Evolutionary conservation across 2,113 vertebrate species (phyloP), one percentile per base, ranked within the genome.

Genomic region (Hippocampus barbouri): DNA sequence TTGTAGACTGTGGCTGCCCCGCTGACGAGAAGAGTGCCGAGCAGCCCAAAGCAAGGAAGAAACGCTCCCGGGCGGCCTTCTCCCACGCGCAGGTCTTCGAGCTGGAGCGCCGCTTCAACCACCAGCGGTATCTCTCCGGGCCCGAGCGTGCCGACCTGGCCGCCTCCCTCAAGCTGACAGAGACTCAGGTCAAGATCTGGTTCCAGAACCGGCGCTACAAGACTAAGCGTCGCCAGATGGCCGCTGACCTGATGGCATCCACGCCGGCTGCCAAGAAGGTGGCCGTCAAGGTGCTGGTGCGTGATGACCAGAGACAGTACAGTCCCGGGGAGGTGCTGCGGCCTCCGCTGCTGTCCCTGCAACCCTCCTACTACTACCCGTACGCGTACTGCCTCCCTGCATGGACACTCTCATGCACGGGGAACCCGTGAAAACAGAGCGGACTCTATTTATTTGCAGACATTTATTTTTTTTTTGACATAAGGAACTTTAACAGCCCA

Each of bases 171-270:
- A 98, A 99, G 81, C 95, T 99, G 79, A 99, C 97, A 43, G 97
- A 98, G 91, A 99, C 97, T 8, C 97, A 99, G 89, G 97, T 97
- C 85, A 99, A 99, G 89, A 99, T 99, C 87, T 99, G 97, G 97
- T 98, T 99, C 91, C 97, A 99, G 91, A 98, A 98, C 92, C 96
- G 97, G n/a, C 92, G 97, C 59, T 98, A 99, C 90, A 99, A 99
- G 90, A 99, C 97, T 84, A 99, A 99, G 81, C 91, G 97, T 69
- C 93, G 97, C 73, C 97, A 99, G 87, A 95, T 98, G 95, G 96
- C 96, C 3, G 96, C 97, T 0, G 97, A 98, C 71, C 88, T 98
- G 20, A 92, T 98, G 88, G 94, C 95, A 8, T 94, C 96, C 0
- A 96, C 95, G 9, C 76, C 96, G n/a, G 93, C 96, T 0, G 96